Evolutionary conservation across 2,888 invertebrate species (phyloP), one percentile per base, ranked within the genome.

Genomic region (Drosophila pseudotalamancana): DNA sequence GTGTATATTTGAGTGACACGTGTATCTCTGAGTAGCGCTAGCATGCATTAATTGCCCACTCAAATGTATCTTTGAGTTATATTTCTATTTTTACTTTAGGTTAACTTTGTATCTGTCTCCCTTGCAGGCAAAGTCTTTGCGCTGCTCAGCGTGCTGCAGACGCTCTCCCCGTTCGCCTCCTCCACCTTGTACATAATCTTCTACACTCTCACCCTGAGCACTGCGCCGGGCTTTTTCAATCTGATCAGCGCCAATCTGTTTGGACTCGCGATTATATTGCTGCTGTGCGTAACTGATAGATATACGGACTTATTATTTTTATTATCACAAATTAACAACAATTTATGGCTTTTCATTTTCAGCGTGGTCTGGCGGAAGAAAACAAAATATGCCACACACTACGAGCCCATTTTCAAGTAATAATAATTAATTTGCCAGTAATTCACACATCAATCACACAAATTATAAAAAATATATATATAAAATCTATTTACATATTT

Each of bases 91-190:
- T 21, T 12, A 4, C 16, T 42, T 21, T 12, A 4, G 6, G 19
- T 18, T 5, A 18, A 18, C 1, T 5, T 18, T 11, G 37, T 12
- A 12, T 40, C 27, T 18, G 4, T 6, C 12, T 43, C 5, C 4
- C 66, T 68, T 12, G 27, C 16, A 90, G 94, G 94, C 1, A 94
- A 95, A 90, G 92, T 95, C 21, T 95, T 95, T 80, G 93, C 95
- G 0, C 88, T 95, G 46, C 92, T 94, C 72, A 93, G 94, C 8
- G 93, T 94, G 0, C 82, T 95, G 9, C 95, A 95, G 90, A 93
- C 94, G 6, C 72, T 93, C 6, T 91, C 93, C 11, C 94, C 94
- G 0, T 90, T 95, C 49, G 76, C 93, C 1, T 92, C 94, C 0
- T 92, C 94, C 0, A 92, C 94, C 0, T 42, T 95, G 0, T 96